Evolutionary conservation across 2,888 invertebrate species (phyloP).

Genomic region (Mechanitis messenoides): DNA sequence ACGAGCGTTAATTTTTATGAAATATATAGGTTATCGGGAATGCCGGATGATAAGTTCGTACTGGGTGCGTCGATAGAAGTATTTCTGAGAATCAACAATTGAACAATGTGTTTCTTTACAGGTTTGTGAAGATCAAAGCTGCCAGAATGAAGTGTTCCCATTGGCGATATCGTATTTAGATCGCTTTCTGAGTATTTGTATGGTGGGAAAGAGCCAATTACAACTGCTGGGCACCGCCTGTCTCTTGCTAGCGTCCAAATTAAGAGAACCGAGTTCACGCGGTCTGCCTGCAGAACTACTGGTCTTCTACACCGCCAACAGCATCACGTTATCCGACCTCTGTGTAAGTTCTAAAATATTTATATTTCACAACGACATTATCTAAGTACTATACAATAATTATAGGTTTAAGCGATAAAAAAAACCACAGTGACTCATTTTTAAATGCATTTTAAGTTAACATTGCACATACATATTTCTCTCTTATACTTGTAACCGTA

Average conservation of each 20-base stretch:
- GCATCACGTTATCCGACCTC: conserved; percentile 89
- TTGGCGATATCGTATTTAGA: conserved; percentile 95
- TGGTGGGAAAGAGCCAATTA: conserved; percentile 89
- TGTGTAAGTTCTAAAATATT: conserved; percentile 82
- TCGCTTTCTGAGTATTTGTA: conserved; percentile 90
- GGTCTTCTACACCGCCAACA: conserved; percentile 95
- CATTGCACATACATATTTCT: too few species aligned
- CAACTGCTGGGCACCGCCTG: conserved; percentile 95
- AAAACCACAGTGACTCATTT: too few species aligned
- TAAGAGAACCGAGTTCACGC: conserved; percentile 86
- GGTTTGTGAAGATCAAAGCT: conserved; percentile 96
- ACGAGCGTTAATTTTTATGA: conserved; percentile 55
- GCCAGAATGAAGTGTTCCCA: conserved; percentile 95
- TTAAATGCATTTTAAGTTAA: too few species aligned
- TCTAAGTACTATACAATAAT: too few species aligned
- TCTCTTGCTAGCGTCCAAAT: conserved; percentile 93
- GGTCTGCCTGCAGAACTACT: conserved; percentile 88
- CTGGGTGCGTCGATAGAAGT: conserved; percentile 43
- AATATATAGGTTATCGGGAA: conserved; percentile 72
- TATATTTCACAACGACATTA: too few species aligned
- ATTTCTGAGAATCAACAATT: conserved; percentile 37
- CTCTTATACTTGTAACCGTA: too few species aligned
- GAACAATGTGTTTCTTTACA: conserved; percentile 50
- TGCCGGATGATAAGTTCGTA: conserved; percentile 62
- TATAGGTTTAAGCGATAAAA: too few species aligned